Percentiles rank a stretch among this genome's conserved stretches.
These are phyloP conservation scores for Dendrocincla tyrannina DNA, from an alignment of 2,797 vertebrate genomes.

Conservation along the genomic window DNA sequence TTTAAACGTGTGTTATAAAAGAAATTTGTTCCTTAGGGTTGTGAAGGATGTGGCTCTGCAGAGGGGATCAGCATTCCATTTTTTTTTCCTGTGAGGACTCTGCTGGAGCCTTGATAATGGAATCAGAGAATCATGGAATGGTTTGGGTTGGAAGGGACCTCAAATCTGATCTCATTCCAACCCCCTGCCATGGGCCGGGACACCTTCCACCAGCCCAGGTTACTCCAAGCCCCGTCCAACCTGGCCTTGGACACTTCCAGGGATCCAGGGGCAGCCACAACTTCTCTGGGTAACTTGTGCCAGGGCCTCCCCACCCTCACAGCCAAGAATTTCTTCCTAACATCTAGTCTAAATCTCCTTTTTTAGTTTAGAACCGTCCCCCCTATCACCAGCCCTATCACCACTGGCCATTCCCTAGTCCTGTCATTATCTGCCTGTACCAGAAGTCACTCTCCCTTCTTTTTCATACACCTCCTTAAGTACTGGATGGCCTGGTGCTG, in stretches of 20 bases:
- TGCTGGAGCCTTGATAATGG: not conserved
- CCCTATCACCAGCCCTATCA: not conserved
- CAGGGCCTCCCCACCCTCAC: not conserved
- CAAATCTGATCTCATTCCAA: too few relatives aligned
- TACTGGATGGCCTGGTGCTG: not conserved
- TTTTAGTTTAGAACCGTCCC: not conserved
- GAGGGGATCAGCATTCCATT: not conserved
- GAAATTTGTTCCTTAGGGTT: not conserved
- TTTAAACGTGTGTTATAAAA: not conserved
- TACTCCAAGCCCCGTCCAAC: not conserved
- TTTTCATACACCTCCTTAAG: not conserved
- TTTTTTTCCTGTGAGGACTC: not conserved
- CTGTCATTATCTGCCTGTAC: not conserved
- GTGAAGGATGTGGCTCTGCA: not conserved
- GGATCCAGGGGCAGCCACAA: not conserved
- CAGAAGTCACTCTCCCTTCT: not conserved
- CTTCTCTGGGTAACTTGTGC: not conserved
- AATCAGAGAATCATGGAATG: not conserved
- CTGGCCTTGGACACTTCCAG: not conserved
- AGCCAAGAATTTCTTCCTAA: not conserved
- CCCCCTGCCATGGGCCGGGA: not conserved
- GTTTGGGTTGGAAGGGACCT: not conserved
- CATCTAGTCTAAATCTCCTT: not conserved
- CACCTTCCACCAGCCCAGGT: not conserved
- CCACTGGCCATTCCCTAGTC: not conserved